phyloP scores from a whole-genome alignment of 1,140 invertebrate genomes.

The Triops cancriformis region DNA sequence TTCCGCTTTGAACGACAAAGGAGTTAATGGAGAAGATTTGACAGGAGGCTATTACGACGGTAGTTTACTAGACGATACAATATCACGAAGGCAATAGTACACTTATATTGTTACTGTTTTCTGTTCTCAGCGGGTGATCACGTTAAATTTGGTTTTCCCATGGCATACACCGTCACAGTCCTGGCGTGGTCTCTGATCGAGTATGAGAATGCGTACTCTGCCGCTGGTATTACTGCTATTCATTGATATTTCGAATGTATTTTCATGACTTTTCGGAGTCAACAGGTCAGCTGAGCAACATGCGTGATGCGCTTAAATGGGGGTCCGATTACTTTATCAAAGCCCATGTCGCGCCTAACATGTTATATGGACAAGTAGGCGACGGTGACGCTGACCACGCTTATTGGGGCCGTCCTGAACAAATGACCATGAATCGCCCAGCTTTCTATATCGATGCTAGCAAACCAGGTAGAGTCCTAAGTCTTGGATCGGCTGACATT shows the following conservation, averaged over 20 bases:
- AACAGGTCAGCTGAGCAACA: constrained; percentile 40
- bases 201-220: constrained; percentile 42
- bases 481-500: not conserved
- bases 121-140: constrained; percentile 50
- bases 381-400: constrained; percentile 47
- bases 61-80: constrained; percentile 36
- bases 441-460: constrained; percentile 50
- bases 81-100: too few relatives aligned
- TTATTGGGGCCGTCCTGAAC: constrained; percentile 53
- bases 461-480: constrained; percentile 42
- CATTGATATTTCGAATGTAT: too few relatives aligned
- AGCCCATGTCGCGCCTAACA: constrained; percentile 44
- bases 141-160: constrained; percentile 57
- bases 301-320: constrained; percentile 49
- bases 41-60: constrained; percentile 59
- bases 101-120: too few relatives aligned
- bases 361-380: constrained; percentile 52
- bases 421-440: constrained; percentile 50
- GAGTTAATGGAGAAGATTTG: constrained; percentile 48
- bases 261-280: too few relatives aligned
- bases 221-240: constrained; percentile 38
- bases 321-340: constrained; percentile 55
- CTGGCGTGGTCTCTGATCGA: constrained; percentile 51
- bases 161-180: constrained; percentile 50
- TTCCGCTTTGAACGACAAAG: constrained; percentile 48